Base-by-base conservation (phyloP, 2,888 invertebrate species). In the Galeopsomyia nigrocyanea region DNA sequence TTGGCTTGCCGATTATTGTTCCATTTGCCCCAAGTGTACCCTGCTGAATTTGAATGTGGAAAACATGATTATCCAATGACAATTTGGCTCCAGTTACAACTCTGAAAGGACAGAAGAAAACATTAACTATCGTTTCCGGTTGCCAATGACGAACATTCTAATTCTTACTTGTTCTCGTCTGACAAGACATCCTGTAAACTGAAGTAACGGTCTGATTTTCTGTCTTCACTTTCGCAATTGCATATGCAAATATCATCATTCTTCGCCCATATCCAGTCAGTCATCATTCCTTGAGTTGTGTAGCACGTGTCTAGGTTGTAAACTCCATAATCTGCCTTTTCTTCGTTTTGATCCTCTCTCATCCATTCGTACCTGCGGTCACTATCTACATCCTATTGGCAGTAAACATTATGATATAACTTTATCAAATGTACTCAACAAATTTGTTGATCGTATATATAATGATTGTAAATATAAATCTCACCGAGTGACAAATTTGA, bases 321-420 rank as follows among this genome's bases (percentile, higher is more conserved):
- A 21, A 13, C 86, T 0, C 95, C 95, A 6, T 93, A 87, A 0
- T 89, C 87, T 68, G 90, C 86, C 10, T 94, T 94, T 82, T 92
- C 94, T 83, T 95, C 94, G 80, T 94, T 95, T 83, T 94, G n/a
- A n/a, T n/a, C n/a, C n/a, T n/a, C n/a, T n/a, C n/a, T 91, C 73
- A 96, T 91, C 86, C 92, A 95, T 73, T 95, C 94, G 85, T 95
- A 96, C 22, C 95, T 89, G 10, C 95, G 88, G 10, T 87, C 88
- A 76, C 88, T 89, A 65, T 77, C 78, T 16, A 79, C 79, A 19
- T 74, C 76, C 87, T 88, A 72, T 60, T 9, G 13, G 3, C 19
- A 19, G 3, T 53, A 2, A 53, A 56, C 21, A 56, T 21, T 13
- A 22, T 22, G 19, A 56, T 16, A 56, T 22, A 26, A 56, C 17